phyloP scores from a whole-genome alignment of 2,888 invertebrate species.

The Parnassius mnemosyne region DNA sequence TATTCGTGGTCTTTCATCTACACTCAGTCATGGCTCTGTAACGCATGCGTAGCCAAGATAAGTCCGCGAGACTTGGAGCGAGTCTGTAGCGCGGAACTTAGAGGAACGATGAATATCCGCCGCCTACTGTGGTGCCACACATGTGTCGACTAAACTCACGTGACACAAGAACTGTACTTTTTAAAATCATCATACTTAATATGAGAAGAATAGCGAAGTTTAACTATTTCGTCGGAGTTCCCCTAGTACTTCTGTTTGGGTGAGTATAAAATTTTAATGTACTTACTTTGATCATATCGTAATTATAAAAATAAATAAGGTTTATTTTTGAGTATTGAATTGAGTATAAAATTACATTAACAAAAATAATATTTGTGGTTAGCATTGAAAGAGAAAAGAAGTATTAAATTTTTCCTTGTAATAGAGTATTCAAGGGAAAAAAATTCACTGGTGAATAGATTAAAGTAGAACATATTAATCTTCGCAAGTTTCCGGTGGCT shows the following conservation, averaged over 20 bases:
- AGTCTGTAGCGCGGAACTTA: constrained; percentile 36
- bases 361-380: background rate
- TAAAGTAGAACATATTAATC: constrained; percentile 18
- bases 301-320: background rate
- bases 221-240: background rate
- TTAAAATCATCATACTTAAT: constrained; percentile 18
- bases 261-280: constrained; percentile 2
- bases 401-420: constrained; percentile 13
- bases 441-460: constrained; percentile 6
- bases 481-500: constrained; percentile 15
- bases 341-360: too few species aligned
- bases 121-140: constrained; percentile 48
- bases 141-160: constrained; percentile 34
- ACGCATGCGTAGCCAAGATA: constrained; percentile 48
- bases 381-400: background rate
- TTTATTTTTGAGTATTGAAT: background rate
- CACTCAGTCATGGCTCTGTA: background rate
- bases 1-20: constrained; percentile 19
- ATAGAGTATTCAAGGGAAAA: constrained; percentile 3
- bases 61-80: constrained; percentile 34
- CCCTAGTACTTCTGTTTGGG: constrained; percentile 10
- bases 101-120: constrained; percentile 40
- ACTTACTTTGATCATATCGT: too few species aligned
- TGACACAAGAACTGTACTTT: constrained; percentile 35
- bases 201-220: constrained; percentile 6